A percentile compares a stretch with the other conserved stretches of the same genome.
These are phyloP conservation scores for Beris morrisii DNA, from an alignment of 2,888 invertebrate species.

Conservation along the genomic window DNA sequence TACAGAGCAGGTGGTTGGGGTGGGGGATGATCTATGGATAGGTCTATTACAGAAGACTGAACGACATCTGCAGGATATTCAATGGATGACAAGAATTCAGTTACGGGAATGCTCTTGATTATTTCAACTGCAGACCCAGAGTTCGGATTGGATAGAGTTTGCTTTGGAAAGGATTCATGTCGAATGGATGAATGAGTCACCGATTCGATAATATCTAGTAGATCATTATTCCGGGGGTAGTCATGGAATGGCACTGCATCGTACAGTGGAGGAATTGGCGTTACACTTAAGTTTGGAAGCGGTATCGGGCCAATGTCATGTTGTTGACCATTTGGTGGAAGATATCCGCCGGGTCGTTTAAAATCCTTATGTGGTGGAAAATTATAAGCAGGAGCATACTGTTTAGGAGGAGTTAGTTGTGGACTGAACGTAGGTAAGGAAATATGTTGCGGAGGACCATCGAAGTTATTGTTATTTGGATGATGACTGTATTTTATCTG, in stretches of 20 bases:
- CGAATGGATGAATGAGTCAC: slow-evolving; percentile 38
- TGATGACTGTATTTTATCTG: slow-evolving; percentile 32
- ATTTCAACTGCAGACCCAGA: slow-evolving; percentile 58
- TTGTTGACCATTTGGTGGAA: slow-evolving; percentile 43
- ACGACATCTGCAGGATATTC: slow-evolving; percentile 73
- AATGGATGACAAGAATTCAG: slow-evolving; percentile 69
- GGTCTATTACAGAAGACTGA: slow-evolving; percentile 58
- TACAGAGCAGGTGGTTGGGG: slow-evolving; percentile 26
- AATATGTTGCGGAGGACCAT: slow-evolving; percentile 11
- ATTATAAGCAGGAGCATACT: slow-evolving; percentile 43
- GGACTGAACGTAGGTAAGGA: slow-evolving; percentile 44
- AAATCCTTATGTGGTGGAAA: slow-evolving; percentile 22
- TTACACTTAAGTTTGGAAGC: slow-evolving; percentile 66
- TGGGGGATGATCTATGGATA: slow-evolving; percentile 56
- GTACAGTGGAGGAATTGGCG: slow-evolving; percentile 65
- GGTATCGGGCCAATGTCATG: slow-evolving; percentile 55
- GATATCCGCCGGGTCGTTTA: slow-evolving; percentile 7
- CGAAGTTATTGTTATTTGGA: slow-evolving; percentile 24
- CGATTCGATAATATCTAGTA: neutral
- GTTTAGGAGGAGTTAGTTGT: slow-evolving; percentile 45
- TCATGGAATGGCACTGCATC: slow-evolving; percentile 62
- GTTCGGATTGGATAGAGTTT: slow-evolving; percentile 32
- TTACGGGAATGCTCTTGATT: slow-evolving; percentile 67
- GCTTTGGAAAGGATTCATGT: slow-evolving; percentile 39
- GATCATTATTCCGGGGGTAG: neutral